Conservation (phyloP, 2,113 vertebrate genomes). For the Psittacara wagleri region DNA sequence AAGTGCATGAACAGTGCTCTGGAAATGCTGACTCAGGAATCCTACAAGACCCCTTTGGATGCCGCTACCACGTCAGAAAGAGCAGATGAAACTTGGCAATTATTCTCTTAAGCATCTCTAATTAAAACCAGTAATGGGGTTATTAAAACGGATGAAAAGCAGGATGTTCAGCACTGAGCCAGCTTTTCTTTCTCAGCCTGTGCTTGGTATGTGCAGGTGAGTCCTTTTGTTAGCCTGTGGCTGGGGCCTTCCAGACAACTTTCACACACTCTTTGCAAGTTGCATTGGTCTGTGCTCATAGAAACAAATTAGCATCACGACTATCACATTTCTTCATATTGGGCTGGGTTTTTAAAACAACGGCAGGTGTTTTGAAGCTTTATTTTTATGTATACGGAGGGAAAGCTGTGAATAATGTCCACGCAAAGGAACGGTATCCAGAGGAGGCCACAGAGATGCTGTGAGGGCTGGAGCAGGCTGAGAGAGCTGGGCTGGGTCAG, state of each 20-base stretch:
- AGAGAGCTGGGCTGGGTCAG: too few species aligned
- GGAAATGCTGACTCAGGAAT: background rate
- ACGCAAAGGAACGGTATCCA: background rate
- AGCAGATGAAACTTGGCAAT: background rate
- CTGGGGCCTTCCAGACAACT: background rate
- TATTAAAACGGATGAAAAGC: background rate
- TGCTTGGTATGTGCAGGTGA: background rate
- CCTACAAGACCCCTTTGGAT: background rate
- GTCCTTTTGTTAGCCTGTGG: background rate
- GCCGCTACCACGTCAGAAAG: fast-evolving
- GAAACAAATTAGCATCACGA: background rate
- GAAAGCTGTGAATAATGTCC: background rate
- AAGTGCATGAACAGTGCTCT: background rate
- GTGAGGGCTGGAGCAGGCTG: too few species aligned
- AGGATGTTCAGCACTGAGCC: background rate
- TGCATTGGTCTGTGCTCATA: background rate
- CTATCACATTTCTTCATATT: background rate
- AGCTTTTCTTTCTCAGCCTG: background rate
- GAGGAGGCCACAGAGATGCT: too few species aligned
- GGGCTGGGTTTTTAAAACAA: background rate
- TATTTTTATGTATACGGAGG: background rate
- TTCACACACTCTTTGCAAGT: background rate
- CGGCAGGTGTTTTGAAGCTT: background rate
- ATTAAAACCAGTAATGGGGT: constrained; percentile 2
- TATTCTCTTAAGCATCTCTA: background rate